Evolutionary conservation across 2,888 invertebrate species (phyloP), one percentile per base, ranked within the genome.

Genomic region (Drosophila pseudotalamancana): DNA sequence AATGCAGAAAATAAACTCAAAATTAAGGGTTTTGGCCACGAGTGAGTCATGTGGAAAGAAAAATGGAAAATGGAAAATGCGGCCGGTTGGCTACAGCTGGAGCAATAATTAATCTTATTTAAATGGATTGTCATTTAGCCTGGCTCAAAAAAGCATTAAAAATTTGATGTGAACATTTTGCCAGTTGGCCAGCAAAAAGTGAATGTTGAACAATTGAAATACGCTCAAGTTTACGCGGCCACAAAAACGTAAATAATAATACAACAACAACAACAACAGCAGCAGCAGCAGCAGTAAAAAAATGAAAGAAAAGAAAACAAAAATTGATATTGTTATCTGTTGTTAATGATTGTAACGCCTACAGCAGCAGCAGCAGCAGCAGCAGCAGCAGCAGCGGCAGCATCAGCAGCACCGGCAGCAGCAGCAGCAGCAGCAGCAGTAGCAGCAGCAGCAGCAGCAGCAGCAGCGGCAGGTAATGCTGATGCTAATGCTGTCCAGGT

Each of bases 41-140:
- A 40, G 14, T 73, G 76, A 73, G 59, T 73, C 76, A 73, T 48
- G 12, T 29, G 34, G 16, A 34, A 32, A 43, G 43, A 29, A 43
- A 51, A 50, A 43, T 48, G 55, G 72, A 72, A 72, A 67, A 67
- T 56, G 55, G 72, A 72, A 72, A 67, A 67, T 56, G 69, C 59
- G 57, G 72, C 60, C 68, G 59, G 80, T 60, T 72, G 61, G 50
- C 48, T 57, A 40, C 62, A 69, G 61, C 73, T 77, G 64, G 49
- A 57, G 45, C 64, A 65, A 66, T 87, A 83, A 83, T 83, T 87
- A 84, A 87, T 83, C 83, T 87, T 87, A 77, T 65, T 87, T 85
- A 68, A 76, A 72, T 73, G 74, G 78, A 62, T 87, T 87, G 83
- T 85, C 83, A 84, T 87, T 84, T 74, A 29, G 19, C 57, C 29